These are phyloP conservation scores for Acleris sparsana DNA, from an alignment of 2,888 invertebrate species.

Conservation along the genomic window DNA sequence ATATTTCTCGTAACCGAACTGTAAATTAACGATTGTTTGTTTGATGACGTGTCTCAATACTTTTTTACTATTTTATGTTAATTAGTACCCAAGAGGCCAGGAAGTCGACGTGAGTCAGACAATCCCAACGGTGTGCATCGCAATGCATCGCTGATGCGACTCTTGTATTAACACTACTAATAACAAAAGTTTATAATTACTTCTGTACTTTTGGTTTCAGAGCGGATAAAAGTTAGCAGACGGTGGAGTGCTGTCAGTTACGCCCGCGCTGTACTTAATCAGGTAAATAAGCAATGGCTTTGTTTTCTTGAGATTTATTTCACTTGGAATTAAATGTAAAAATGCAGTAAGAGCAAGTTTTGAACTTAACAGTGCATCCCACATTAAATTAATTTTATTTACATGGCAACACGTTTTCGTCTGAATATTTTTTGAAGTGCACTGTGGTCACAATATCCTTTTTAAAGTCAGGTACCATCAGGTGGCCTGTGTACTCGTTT, in stretches of 20 bases:
- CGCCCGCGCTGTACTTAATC: slow-evolving; percentile 1
- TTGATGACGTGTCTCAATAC: neutral
- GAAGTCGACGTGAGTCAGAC: slow-evolving; percentile 26
- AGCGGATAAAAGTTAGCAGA: slow-evolving; percentile 10
- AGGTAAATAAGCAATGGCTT: neutral
- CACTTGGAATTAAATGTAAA: neutral
- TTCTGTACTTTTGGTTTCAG: slow-evolving; percentile 8
- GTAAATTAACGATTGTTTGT: no score
- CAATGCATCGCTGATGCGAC: slow-evolving; percentile 29
- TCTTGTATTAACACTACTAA: slow-evolving; percentile 22
- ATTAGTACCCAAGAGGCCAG: neutral
- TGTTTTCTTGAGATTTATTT: neutral
- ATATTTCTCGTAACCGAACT: no score
- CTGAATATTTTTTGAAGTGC: no score
- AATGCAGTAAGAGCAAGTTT: neutral
- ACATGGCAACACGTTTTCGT: no score
- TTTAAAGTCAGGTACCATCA: no score
- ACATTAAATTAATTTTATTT: no score
- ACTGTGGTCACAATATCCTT: no score
- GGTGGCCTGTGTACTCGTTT: no score
- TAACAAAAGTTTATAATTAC: slow-evolving; percentile 32
- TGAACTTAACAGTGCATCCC: neutral
- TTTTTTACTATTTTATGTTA: slow-evolving; percentile 1
- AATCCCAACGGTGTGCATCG: slow-evolving; percentile 15
- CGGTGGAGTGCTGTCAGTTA: neutral